Conservation (phyloP, 2,113 vertebrate species). For the Climacteris rufus region DNA sequence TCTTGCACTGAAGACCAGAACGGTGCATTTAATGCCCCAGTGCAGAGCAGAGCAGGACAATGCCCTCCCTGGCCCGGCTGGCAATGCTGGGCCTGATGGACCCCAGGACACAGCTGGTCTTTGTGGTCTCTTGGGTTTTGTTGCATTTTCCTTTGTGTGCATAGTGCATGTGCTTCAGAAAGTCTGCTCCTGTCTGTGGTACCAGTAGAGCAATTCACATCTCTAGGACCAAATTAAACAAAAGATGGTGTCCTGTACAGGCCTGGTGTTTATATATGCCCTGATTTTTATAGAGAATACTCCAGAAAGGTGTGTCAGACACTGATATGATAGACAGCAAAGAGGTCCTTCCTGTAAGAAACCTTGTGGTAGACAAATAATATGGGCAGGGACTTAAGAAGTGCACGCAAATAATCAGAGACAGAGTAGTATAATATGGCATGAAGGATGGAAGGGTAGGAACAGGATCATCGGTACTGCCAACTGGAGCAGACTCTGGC, state of each 20-base stretch:
- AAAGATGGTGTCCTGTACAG: background rate
- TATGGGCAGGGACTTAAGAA: background rate
- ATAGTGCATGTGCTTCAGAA: background rate
- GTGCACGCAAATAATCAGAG: background rate
- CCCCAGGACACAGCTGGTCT: background rate
- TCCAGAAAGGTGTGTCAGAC: background rate
- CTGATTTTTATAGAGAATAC: background rate
- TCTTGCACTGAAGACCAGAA: background rate
- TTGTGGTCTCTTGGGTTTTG: background rate
- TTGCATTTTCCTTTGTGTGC: background rate
- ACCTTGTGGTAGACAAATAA: background rate
- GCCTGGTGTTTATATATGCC: background rate
- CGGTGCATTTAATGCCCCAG: background rate
- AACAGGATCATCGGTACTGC: background rate
- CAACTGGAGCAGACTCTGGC: background rate
- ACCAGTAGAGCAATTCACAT: background rate
- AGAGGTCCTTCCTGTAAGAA: background rate
- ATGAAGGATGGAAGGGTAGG: background rate
- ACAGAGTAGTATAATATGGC: background rate
- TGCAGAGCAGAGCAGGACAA: background rate
- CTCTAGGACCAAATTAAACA: background rate
- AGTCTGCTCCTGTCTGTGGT: background rate
- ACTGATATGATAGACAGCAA: background rate
- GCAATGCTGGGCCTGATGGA: accelerated
- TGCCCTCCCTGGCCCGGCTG: background rate